Percentiles rank a stretch among this genome's conserved stretches.
Conservation (phyloP, 2,888 invertebrate genomes). For the Sepiola atlantica region DNA sequence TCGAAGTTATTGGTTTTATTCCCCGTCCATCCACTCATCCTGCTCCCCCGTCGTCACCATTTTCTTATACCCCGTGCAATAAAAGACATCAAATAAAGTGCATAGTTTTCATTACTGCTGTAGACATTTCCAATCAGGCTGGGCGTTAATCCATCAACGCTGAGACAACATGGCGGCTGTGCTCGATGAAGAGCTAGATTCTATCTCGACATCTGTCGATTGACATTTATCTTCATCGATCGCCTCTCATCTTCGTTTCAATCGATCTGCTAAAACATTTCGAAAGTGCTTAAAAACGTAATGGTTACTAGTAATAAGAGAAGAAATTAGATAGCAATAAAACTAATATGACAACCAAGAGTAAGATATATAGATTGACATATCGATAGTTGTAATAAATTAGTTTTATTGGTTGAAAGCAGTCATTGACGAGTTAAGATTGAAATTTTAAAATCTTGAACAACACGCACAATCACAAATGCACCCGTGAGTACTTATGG, state of each 20-base stretch:
- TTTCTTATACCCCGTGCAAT: neutral
- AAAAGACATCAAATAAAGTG: neutral
- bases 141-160: neutral
- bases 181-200: neutral
- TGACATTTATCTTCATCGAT: neutral
- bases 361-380: too few species aligned
- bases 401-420: too few species aligned
- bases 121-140: neutral
- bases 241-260: neutral
- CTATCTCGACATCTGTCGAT: neutral
- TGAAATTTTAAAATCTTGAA: too few species aligned
- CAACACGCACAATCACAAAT: too few species aligned
- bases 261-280: neutral
- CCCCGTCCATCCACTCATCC: neutral
- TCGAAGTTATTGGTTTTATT: neutral
- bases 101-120: neutral
- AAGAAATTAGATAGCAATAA: too few species aligned
- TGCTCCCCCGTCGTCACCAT: too few species aligned
- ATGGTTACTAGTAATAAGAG: neutral
- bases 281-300: too few species aligned
- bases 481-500: too few species aligned
- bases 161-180: neutral
- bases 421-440: too few species aligned
- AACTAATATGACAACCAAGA: too few species aligned
- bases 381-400: too few species aligned